A percentile compares a stretch with the other conserved stretches of the same genome.
Conservation (phyloP, 1,140 invertebrate genomes). For the Mizuhopecten yessoensis region DNA sequence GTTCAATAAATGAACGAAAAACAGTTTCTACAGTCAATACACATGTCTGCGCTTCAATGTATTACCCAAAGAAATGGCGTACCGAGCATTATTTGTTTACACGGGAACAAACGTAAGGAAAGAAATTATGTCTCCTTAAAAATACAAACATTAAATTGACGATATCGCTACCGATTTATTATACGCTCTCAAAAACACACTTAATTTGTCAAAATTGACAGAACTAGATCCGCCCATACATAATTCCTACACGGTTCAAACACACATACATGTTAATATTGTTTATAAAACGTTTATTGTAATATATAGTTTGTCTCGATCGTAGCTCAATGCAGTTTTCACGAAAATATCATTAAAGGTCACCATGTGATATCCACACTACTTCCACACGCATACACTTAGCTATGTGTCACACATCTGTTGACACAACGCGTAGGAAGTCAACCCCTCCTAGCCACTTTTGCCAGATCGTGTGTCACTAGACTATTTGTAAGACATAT, state of each 20-base stretch:
- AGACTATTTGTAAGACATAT: background rate
- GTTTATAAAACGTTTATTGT: no score
- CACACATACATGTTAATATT: no score
- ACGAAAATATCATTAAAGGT: background rate
- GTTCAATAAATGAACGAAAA: no score
- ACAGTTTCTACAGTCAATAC: no score
- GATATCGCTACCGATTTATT: no score
- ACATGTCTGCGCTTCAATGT: no score
- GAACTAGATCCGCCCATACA: background rate
- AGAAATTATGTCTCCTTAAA: no score
- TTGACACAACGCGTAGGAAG: constrained; percentile 26
- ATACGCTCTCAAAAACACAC: background rate
- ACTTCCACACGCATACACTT: background rate
- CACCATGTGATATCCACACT: background rate
- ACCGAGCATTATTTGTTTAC: no score
- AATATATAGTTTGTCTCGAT: background rate
- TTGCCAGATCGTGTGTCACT: constrained; percentile 25
- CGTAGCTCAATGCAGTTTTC: background rate
- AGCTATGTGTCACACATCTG: background rate
- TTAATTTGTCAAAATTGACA: background rate
- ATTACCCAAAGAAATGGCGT: no score
- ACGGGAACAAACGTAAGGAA: no score
- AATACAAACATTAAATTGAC: no score
- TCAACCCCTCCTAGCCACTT: background rate
- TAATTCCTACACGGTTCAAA: background rate